Conservation (phyloP, 2,888 invertebrate species). For the Ryuthela nishihirai region DNA sequence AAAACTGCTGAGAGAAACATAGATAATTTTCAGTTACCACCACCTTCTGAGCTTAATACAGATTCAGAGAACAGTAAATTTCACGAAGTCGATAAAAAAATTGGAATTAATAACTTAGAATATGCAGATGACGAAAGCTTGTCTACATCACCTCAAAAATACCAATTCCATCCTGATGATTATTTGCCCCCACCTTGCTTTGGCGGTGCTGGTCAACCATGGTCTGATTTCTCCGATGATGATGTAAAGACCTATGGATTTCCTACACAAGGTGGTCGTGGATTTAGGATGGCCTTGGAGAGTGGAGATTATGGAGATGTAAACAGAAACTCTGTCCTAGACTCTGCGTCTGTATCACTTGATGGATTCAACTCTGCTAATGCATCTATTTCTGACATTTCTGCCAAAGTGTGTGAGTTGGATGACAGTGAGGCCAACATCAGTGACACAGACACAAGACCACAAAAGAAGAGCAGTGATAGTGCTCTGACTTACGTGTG, state of each 20-base stretch:
- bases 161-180: conserved; percentile 76
- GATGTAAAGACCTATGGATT: conserved; percentile 33
- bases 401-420: conserved; percentile 27
- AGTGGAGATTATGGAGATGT: conserved; percentile 26
- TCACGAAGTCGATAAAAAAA: not conserved
- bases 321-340: conserved; percentile 16
- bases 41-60: conserved; percentile 17
- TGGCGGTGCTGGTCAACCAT: conserved; percentile 3
- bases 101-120: conserved; percentile 45
- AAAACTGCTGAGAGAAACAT: conserved; percentile 5
- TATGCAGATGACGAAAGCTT: conserved; percentile 43
- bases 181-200: conserved; percentile 61
- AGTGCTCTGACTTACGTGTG: conserved; percentile 32
- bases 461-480: conserved; percentile 34
- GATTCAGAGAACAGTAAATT: conserved; percentile 28
- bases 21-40: not conserved
- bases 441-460: conserved; percentile 33
- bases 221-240: conserved; percentile 27
- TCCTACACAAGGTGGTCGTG: conserved; percentile 32
- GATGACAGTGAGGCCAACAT: conserved; percentile 28
- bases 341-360: conserved; percentile 15
- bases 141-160: conserved; percentile 55
- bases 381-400: conserved; percentile 26
- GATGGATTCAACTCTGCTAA: conserved; percentile 27
- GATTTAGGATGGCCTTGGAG: conserved; percentile 30